phyloP scores from a whole-genome alignment of 2,797 vertebrate genomes.

The Mycteria americana region DNA sequence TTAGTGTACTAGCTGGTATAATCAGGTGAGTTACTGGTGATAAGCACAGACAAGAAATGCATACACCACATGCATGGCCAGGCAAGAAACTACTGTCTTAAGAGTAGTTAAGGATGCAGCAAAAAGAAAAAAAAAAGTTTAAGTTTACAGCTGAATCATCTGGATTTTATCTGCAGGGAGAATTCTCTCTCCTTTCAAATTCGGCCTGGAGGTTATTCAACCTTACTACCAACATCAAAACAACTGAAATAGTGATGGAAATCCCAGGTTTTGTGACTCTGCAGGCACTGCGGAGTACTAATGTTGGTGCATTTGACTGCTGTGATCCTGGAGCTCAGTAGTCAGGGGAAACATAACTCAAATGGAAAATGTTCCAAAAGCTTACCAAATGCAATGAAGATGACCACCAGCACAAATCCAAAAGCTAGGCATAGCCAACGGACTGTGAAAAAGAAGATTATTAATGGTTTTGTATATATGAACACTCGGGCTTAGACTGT shows the following conservation, averaged over 20 bases:
- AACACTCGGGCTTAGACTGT: background rate
- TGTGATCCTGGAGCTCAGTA: background rate
- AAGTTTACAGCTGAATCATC: background rate
- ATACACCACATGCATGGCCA: background rate
- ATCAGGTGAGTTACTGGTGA: background rate
- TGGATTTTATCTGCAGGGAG: background rate
- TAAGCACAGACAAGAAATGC: background rate
- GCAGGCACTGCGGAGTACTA: background rate
- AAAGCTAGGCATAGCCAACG: rapidly evolving
- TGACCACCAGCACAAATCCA: rapidly evolving
- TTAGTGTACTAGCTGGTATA: background rate
- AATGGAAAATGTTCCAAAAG: background rate
- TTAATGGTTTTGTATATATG: background rate
- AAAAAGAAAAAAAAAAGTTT: background rate
- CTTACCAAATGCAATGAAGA: background rate
- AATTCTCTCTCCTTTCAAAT: background rate
- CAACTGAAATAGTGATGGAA: background rate
- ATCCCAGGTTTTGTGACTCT: background rate
- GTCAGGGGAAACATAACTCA: background rate
- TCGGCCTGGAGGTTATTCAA: background rate
- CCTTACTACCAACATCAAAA: background rate
- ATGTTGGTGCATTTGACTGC: background rate
- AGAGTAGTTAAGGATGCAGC: background rate
- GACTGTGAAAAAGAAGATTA: background rate
- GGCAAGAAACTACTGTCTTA: background rate